Evolutionary conservation across 2,797 vertebrate genomes (phyloP).

Genomic region (Sebastiscus tertius): DNA sequence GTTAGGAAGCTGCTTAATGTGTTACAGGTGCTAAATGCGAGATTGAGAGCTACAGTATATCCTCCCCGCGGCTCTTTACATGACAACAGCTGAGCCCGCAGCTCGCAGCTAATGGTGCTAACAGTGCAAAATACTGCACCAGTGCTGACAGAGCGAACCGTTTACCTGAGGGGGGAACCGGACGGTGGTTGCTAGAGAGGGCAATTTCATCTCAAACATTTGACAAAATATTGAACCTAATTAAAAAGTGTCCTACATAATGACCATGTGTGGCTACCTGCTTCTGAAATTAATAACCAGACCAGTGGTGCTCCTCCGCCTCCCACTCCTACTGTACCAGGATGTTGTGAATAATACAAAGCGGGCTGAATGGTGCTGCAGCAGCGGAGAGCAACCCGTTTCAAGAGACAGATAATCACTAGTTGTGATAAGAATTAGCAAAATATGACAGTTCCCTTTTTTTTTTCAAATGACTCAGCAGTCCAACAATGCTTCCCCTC

Average conservation of each 20-base stretch:
- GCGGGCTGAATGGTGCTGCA: background rate
- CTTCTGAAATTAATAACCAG: constrained; percentile 25
- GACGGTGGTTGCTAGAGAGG: too few relatives aligned
- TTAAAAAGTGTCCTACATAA: background rate
- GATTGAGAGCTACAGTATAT: too few relatives aligned
- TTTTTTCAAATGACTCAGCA: constrained; percentile 45
- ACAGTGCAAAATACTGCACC: too few relatives aligned
- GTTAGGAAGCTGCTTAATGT: too few relatives aligned
- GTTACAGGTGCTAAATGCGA: too few relatives aligned
- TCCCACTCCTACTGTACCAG: constrained; percentile 20
- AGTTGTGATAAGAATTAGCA: constrained; percentile 30
- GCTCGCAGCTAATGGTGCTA: too few relatives aligned
- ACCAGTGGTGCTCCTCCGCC: constrained; percentile 19
- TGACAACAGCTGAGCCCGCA: too few relatives aligned
- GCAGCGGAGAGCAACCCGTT: constrained; percentile 8
- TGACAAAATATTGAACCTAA: background rate
- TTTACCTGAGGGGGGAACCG: too few relatives aligned
- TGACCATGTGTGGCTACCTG: constrained; percentile 14
- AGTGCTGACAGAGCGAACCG: too few relatives aligned
- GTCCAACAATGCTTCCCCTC: constrained; percentile 24
- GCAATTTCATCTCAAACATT: background rate
- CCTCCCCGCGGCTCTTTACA: too few relatives aligned
- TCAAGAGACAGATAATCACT: constrained; percentile 52
- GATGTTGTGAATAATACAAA: constrained; percentile 31
- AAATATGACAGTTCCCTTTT: constrained; percentile 50